phyloP scores from a whole-genome alignment of 2,888 invertebrate genomes.

The Trachelus iudaicus region DNA sequence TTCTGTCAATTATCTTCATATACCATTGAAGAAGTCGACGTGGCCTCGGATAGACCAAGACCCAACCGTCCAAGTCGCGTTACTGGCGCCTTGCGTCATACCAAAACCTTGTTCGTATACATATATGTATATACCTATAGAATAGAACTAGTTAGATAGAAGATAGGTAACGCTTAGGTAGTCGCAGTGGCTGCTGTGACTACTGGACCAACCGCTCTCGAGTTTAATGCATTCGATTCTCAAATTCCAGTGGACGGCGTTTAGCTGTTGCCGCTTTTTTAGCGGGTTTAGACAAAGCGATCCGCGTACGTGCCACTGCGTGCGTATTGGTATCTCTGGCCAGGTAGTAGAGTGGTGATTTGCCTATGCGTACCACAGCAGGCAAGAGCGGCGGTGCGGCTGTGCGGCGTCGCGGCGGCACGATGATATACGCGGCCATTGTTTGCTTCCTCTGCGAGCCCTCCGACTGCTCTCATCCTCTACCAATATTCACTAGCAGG shows the following conservation, averaged over 20 bases:
- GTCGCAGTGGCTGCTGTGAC: neutral
- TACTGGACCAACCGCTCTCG: neutral
- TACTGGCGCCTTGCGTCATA: neutral
- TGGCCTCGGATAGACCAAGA: neutral
- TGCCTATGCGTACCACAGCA: constrained; percentile 58
- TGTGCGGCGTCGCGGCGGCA: constrained; percentile 54
- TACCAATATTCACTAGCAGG: constrained; percentile 20
- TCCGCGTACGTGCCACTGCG: constrained; percentile 7
- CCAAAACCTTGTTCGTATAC: neutral
- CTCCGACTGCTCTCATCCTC: constrained; percentile 24
- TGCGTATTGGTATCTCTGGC: constrained; percentile 20
- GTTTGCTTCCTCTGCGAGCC: constrained; percentile 41
- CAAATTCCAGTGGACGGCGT: constrained; percentile 51
- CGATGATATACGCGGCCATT: constrained; percentile 65
- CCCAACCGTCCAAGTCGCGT: neutral
- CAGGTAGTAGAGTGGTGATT: constrained; percentile 49
- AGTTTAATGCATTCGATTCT: constrained; percentile 50
- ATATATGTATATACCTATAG: neutral
- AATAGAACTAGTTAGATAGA: neutral
- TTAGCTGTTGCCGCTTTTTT: constrained; percentile 51
- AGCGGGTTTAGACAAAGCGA: constrained; percentile 54
- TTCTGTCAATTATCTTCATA: neutral
- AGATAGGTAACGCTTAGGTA: neutral
- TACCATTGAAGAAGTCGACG: neutral
- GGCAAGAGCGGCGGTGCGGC: neutral